Evolutionary conservation across 2,888 invertebrate species (phyloP), one percentile per base, ranked within the genome.

Genomic region (Empis stercorea): DNA sequence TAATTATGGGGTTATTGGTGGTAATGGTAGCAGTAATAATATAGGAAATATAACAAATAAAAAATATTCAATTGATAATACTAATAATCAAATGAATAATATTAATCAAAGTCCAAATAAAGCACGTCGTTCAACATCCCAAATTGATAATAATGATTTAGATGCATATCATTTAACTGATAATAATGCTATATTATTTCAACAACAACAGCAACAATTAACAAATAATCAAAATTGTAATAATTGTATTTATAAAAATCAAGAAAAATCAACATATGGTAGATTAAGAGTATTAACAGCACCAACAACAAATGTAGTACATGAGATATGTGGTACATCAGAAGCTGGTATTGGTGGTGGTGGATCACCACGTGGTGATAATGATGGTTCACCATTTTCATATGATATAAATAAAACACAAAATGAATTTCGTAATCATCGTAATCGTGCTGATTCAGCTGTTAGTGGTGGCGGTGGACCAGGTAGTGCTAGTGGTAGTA

Each of bases 211-310:
- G 39, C 45, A 27, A 37, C 44, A 15, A 14, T 36, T 1, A 17
- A n/a, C 1, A 27, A 20, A 10, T 11, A 7, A 38, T 7, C 37
- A n/a, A 30, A 16, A 16, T 11, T 41, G 14, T 6, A 10, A 44
- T 34, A 17, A 15, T 16, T 11, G n/a, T 11, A 10, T 14, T 14
- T 6, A 23, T 10, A 58, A 54, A 36, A 55, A 52, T 40, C 71
- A 66, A 54, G 78, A 76, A 0, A 81, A 82, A 0, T 80, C 84
- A 9, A 83, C 84, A 0, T 73, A 85, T 57, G 85, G 84, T 0
- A 73, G 86, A 0, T 69, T 86, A 38, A 75, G 86, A 7, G 85
- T 85, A 7, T 78, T 81, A 37, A 78, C 80, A 3, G 77, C 78
- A 2, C 76, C 78, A 1, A 73, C 77, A n/a, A 76, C 74, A 2